Evolutionary conservation across 2,888 invertebrate genomes (phyloP), one percentile per base, ranked within the genome.

Genomic region (Tetropium fuscum): DNA sequence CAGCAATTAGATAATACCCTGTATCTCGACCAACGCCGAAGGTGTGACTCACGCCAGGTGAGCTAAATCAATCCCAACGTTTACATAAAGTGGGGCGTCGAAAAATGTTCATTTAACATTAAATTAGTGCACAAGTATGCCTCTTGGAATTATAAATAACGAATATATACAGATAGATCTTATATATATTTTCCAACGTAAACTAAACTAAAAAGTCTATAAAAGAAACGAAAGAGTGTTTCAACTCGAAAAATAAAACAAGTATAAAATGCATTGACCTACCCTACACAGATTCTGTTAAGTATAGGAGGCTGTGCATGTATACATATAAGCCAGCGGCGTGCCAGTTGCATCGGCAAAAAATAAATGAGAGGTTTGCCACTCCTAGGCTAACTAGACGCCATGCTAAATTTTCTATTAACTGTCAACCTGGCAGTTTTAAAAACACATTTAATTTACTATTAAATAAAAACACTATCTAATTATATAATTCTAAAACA

Each of bases 261-360:
- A 80, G 80, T 77, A 81, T 80, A 80, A 81, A 80, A 82, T 81
- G 78, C 82, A 81, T 79, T 82, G 82, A 82, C 82, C 82, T 82
- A 82, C 82, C 82, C 82, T 81, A 81, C 82, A 81, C 81, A 80
- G 80, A 81, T 79, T 81, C 80, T 79, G 79, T 78, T 80, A 77
- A 80, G 78, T 79, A 80, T 80, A 77, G 80, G 80, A 80, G 80
- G 81, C 79, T 80, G 80, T 78, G 76, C 75, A 76, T 78, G 78
- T 80, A 79, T 78, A 78, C 77, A 79, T 78, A 78, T 76, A 76
- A 73, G 60, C 30, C 79, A 80, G 73, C 58, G 79, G 76, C 79
- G 80, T 71, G 58, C 66, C 3, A 10, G 8, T 20, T 8, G 34
- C 32, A 19, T 1, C 18, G 13, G 3, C 18, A 38, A n/a, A 51